Conservation (phyloP, 2,888 invertebrate genomes). For the Halocaridina rubra region DNA sequence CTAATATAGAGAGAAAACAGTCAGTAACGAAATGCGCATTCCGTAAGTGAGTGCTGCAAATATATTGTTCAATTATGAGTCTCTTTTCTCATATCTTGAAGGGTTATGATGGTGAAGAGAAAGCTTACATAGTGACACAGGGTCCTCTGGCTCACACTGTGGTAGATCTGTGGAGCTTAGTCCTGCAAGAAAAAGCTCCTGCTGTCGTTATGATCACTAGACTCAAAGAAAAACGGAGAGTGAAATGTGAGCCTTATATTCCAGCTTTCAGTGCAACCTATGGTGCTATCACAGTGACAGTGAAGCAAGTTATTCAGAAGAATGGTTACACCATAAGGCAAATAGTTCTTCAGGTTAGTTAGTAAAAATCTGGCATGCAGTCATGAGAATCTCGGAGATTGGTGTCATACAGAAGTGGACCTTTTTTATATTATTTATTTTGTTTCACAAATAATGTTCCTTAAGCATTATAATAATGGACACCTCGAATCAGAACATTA, state of each 20-base stretch:
- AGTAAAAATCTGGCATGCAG: no score
- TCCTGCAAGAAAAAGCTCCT: conserved; percentile 71
- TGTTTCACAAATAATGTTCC: no score
- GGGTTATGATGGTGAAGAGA: conserved; percentile 90
- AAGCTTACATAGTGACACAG: conserved; percentile 91
- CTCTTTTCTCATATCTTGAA: no score
- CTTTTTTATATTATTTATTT: no score
- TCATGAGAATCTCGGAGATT: no score
- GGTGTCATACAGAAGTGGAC: no score
- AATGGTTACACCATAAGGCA: conserved; percentile 73
- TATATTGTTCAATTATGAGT: no score
- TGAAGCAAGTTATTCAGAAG: conserved; percentile 70
- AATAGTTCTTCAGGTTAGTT: conserved; percentile 71
- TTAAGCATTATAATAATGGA: no score
- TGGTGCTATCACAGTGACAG: conserved; percentile 72
- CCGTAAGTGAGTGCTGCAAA: no score
- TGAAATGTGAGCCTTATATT: conserved; percentile 91
- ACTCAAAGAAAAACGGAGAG: conserved; percentile 81
- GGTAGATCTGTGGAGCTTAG: conserved; percentile 92
- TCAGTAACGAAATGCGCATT: no score
- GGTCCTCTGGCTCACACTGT: conserved; percentile 91
- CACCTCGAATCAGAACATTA: no score
- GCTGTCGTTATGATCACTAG: conserved; percentile 92
- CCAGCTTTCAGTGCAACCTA: conserved; percentile 72
- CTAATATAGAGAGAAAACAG: no score